phyloP scores from a whole-genome alignment of 2,888 invertebrate genomes.

The Mellilla xanthometata region DNA sequence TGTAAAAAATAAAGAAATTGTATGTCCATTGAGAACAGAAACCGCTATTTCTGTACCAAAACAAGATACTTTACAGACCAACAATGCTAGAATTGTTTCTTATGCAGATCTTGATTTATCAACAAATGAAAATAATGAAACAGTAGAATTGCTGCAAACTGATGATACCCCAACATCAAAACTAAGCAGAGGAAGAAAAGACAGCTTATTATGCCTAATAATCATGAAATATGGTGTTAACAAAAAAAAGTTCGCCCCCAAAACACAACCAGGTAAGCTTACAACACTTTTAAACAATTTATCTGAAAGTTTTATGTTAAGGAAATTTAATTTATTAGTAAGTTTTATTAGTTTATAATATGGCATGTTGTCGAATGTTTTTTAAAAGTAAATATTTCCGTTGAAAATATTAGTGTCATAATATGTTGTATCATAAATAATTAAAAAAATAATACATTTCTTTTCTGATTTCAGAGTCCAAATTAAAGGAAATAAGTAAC shows the following conservation, averaged over 20 bases:
- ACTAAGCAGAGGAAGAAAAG: slow-evolving; percentile 34
- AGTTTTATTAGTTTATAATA: too few species aligned
- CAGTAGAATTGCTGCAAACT: not conserved
- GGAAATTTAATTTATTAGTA: too few species aligned
- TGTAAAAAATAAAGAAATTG: too few species aligned
- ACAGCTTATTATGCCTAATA: slow-evolving; percentile 53
- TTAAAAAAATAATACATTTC: too few species aligned
- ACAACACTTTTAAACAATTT: not conserved
- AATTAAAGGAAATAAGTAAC: slow-evolving; percentile 37
- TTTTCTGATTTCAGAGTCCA: slow-evolving; percentile 46
- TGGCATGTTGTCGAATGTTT: too few species aligned
- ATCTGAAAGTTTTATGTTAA: too few species aligned
- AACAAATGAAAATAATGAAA: not conserved
- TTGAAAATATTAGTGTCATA: too few species aligned
- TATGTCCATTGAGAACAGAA: too few species aligned
- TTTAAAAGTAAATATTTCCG: too few species aligned
- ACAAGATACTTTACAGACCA: too few species aligned
- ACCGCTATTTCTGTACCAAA: too few species aligned
- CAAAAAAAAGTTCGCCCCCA: slow-evolving; percentile 32
- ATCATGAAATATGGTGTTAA: slow-evolving; percentile 54
- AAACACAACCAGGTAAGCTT: slow-evolving; percentile 52
- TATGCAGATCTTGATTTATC: not conserved
- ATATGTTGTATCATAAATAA: too few species aligned
- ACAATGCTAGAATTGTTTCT: not conserved
- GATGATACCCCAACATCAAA: not conserved